These are phyloP conservation scores for Brachyrhaphis roseni DNA, from an alignment of 2,797 vertebrate genomes.

Conservation along the genomic window DNA sequence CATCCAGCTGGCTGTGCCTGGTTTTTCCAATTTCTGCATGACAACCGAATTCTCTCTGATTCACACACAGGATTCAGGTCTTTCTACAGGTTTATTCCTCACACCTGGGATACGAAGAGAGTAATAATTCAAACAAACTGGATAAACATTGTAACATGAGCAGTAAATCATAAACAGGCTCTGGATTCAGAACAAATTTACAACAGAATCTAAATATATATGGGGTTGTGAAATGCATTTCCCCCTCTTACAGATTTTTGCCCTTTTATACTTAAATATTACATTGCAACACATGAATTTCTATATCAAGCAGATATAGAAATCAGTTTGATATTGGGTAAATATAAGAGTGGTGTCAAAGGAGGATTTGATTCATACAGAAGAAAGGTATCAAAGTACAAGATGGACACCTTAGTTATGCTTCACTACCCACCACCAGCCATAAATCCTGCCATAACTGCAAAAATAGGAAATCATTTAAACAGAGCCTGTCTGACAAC, in stretches of 20 bases:
- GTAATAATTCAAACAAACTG: not conserved
- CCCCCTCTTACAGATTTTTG: too few species aligned
- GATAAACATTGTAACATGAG: not conserved
- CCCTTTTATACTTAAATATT: too few species aligned
- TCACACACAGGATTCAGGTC: not conserved
- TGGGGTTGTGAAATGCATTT: not conserved
- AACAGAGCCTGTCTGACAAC: too few species aligned
- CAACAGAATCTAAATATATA: not conserved
- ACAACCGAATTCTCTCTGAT: slow-evolving; percentile 29
- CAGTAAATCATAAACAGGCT: not conserved
- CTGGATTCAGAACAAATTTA: not conserved
- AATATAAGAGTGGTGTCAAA: too few species aligned
- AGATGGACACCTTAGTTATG: too few species aligned
- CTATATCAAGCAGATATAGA: not conserved
- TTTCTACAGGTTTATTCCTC: not conserved
- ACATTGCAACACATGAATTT: not conserved
- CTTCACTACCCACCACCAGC: too few species aligned
- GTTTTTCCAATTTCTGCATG: slow-evolving; percentile 72
- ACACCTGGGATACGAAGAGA: not conserved
- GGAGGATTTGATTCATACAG: too few species aligned
- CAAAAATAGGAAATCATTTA: too few species aligned
- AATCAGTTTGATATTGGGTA: not conserved
- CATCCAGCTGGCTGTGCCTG: slow-evolving; percentile 70
- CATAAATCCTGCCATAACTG: too few species aligned
- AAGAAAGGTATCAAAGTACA: too few species aligned